Evolutionary conservation across 1,140 invertebrate species (phyloP).

Genomic region (Camponotus floridanus): DNA sequence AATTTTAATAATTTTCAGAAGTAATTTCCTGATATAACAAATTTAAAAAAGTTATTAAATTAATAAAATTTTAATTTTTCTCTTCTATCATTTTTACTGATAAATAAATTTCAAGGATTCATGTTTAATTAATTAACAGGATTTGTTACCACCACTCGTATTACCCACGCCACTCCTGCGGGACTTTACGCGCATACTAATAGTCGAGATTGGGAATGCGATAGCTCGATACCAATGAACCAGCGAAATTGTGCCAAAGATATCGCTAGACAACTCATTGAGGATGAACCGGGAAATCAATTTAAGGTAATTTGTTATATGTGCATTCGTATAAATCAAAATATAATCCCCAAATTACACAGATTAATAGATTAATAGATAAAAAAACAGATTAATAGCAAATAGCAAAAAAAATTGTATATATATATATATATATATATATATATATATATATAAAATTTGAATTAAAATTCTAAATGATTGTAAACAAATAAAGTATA

Average conservation of each 20-base stretch:
- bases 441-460: neutral
- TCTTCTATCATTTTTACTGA: neutral
- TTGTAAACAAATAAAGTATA: neutral
- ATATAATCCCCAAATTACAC: neutral
- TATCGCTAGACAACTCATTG: conserved; percentile 88
- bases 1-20: too few relatives aligned
- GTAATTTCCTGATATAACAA: too few relatives aligned
- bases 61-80: neutral
- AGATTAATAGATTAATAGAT: neutral
- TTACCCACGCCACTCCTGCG: conserved; percentile 94
- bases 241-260: conserved; percentile 86
- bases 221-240: conserved; percentile 84
- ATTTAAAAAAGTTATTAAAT: neutral
- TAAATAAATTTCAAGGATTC: neutral
- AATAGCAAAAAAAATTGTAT: neutral
- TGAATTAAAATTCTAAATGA: neutral
- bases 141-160: conserved; percentile 91
- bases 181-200: conserved; percentile 90
- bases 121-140: conserved; percentile 74
- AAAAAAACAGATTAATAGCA: neutral
- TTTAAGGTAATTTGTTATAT: conserved; percentile 86
- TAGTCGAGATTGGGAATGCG: conserved; percentile 90
- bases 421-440: neutral
- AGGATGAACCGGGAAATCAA: conserved; percentile 87
- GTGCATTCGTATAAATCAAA: neutral